phyloP scores from a whole-genome alignment of 2,888 invertebrate genomes.

The Orthosia gothica region DNA sequence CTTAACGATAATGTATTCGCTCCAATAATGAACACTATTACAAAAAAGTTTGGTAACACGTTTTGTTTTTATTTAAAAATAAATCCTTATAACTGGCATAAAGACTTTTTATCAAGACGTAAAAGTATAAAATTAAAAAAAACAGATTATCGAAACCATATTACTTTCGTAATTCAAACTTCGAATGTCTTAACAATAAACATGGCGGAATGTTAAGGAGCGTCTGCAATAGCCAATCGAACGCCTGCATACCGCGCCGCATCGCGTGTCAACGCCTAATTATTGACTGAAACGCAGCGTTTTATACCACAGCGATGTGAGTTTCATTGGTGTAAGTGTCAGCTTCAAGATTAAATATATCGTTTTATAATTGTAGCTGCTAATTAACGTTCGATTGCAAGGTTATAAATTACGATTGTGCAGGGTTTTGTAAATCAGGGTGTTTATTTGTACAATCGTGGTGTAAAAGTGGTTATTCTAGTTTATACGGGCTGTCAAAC shows the following conservation, averaged over 20 bases:
- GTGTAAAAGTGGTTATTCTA: slow-evolving; percentile 28
- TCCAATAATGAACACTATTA: slow-evolving; percentile 26
- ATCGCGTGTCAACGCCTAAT: slow-evolving; percentile 63
- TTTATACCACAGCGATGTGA: slow-evolving; percentile 46
- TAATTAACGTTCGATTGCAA: slow-evolving; percentile 37
- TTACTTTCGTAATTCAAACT: slow-evolving; percentile 31
- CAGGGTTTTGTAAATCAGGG: slow-evolving; percentile 40
- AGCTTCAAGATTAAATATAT: slow-evolving; percentile 50
- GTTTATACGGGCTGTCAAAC: slow-evolving; percentile 14
- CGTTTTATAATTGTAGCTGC: slow-evolving; percentile 50
- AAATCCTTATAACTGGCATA: not conserved
- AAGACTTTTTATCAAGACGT: not conserved
- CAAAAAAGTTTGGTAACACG: slow-evolving; percentile 31
- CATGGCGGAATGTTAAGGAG: slow-evolving; percentile 46
- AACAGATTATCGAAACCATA: slow-evolving; percentile 4
- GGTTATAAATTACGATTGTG: slow-evolving; percentile 36
- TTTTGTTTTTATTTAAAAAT: slow-evolving; percentile 3
- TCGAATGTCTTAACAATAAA: slow-evolving; percentile 44
- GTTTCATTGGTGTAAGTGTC: slow-evolving; percentile 60
- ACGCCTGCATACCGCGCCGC: slow-evolving; percentile 54
- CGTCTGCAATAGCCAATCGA: slow-evolving; percentile 54
- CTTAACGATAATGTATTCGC: slow-evolving; percentile 31
- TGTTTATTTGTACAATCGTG: slow-evolving; percentile 37
- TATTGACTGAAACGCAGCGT: slow-evolving; percentile 46
- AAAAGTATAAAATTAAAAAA: not conserved